Evolutionary conservation across 2,113 vertebrate genomes (phyloP).

Genomic region (Etia nguti): DNA sequence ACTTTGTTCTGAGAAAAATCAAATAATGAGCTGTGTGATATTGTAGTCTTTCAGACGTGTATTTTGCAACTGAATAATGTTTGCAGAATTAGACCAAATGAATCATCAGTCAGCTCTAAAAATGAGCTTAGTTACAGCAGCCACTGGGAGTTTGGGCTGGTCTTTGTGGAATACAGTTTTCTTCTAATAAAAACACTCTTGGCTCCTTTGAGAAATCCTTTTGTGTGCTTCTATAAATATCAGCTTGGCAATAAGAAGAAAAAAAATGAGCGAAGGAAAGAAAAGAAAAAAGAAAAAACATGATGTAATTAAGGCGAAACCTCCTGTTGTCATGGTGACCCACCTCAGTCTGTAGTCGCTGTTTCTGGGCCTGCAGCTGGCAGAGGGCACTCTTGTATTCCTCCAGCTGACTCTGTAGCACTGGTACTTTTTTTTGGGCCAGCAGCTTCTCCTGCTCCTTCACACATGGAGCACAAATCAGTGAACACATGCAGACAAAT

Average conservation of each 20-base stretch:
- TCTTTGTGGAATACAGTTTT: background rate
- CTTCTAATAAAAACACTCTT: background rate
- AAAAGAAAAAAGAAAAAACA: background rate
- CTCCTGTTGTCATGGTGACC: constrained; percentile 38
- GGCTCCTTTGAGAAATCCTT: background rate
- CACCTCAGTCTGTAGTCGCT: constrained; percentile 86
- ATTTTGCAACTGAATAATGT: background rate
- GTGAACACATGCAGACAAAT: background rate
- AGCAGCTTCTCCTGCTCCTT: constrained; percentile 82
- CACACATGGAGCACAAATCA: background rate
- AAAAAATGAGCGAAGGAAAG: background rate
- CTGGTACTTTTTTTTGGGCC: constrained; percentile 77
- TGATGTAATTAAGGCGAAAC: background rate
- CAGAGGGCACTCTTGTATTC: constrained; percentile 85
- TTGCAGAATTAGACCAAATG: background rate
- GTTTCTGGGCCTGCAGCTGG: constrained; percentile 83
- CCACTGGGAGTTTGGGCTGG: background rate
- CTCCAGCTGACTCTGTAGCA: constrained; percentile 82
- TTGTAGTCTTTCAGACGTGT: background rate
- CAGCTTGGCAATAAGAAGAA: background rate
- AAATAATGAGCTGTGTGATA: background rate
- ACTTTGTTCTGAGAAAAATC: background rate
- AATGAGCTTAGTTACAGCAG: background rate
- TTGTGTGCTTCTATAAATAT: background rate
- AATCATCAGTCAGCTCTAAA: background rate